These are phyloP conservation scores for Helicoverpa zea DNA, from an alignment of 1,140 invertebrate genomes.

Conservation along the genomic window DNA sequence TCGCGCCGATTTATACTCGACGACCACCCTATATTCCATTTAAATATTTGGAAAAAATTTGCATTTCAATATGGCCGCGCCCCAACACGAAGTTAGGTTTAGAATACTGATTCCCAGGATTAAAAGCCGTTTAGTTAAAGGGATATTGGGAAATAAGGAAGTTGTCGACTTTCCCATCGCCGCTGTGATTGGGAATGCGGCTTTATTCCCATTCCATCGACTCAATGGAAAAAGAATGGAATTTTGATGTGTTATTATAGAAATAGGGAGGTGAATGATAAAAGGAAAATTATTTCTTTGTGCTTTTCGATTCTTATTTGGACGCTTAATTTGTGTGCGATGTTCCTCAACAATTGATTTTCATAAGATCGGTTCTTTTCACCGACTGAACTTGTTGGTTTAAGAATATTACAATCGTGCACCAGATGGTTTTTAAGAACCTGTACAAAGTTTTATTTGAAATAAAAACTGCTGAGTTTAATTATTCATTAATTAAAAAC, in stretches of 20 bases:
- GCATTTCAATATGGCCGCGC: slow-evolving; percentile 41
- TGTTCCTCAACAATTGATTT: no score
- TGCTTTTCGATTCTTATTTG: background rate
- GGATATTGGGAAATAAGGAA: slow-evolving; percentile 47
- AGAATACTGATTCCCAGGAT: slow-evolving; percentile 42
- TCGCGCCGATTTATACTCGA: slow-evolving; percentile 2
- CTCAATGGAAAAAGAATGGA: slow-evolving; percentile 38
- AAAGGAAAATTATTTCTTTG: slow-evolving; percentile 3
- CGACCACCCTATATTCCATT: slow-evolving; percentile 6
- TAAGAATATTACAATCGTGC: no score
- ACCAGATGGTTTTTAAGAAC: no score
- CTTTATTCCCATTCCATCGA: slow-evolving; percentile 22
- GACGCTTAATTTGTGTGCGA: no score
- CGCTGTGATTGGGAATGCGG: slow-evolving; percentile 39
- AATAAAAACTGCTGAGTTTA: no score
- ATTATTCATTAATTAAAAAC: background rate
- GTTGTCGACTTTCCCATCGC: slow-evolving; percentile 31
- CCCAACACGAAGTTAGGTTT: slow-evolving; percentile 19
- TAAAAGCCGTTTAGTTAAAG: slow-evolving; percentile 48
- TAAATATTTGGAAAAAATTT: slow-evolving; percentile 46
- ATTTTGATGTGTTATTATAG: slow-evolving; percentile 43
- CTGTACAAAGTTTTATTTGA: no score
- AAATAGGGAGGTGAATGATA: slow-evolving; percentile 36
- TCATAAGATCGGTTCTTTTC: no score
- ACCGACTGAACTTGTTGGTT: no score